phyloP scores from a whole-genome alignment of 2,797 vertebrate species.

The Dipus sagitta region DNA sequence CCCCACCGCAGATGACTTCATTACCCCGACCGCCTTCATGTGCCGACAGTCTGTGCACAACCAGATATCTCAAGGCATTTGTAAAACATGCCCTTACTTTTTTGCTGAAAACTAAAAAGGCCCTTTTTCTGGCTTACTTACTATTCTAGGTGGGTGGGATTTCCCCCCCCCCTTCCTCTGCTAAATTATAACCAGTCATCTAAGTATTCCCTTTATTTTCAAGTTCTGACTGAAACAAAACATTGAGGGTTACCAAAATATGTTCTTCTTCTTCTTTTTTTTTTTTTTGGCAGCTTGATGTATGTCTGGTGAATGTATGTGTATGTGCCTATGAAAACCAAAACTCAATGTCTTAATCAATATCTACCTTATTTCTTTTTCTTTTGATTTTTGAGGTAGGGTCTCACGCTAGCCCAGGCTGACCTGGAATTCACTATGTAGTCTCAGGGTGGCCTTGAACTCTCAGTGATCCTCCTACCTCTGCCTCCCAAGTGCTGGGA shows the following conservation, averaged over 20 bases:
- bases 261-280: too few relatives aligned
- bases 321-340: too few relatives aligned
- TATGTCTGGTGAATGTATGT: too few relatives aligned
- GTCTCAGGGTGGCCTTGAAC: too few relatives aligned
- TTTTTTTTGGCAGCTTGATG: too few relatives aligned
- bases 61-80: constrained; percentile 56
- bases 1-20: background rate
- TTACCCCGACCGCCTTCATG: background rate
- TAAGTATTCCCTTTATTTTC: constrained; percentile 79
- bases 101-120: background rate
- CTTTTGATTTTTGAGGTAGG: too few relatives aligned
- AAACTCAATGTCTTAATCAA: too few relatives aligned
- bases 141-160: constrained; percentile 78
- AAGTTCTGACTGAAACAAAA: constrained; percentile 80
- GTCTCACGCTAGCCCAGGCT: too few relatives aligned
- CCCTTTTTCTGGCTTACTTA: constrained; percentile 54
- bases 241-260: constrained; percentile 77
- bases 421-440: too few relatives aligned
- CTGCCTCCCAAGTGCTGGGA: too few relatives aligned
- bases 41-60: background rate
- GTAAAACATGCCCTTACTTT: constrained; percentile 41
- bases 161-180: background rate
- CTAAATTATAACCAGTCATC: constrained; percentile 81
- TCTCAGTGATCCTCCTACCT: too few relatives aligned
- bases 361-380: too few relatives aligned